A percentile compares a stretch with the other conserved stretches of the same genome.
Conservation (phyloP, 1,140 invertebrate genomes). For the Diachasmimorpha longicaudata region DNA sequence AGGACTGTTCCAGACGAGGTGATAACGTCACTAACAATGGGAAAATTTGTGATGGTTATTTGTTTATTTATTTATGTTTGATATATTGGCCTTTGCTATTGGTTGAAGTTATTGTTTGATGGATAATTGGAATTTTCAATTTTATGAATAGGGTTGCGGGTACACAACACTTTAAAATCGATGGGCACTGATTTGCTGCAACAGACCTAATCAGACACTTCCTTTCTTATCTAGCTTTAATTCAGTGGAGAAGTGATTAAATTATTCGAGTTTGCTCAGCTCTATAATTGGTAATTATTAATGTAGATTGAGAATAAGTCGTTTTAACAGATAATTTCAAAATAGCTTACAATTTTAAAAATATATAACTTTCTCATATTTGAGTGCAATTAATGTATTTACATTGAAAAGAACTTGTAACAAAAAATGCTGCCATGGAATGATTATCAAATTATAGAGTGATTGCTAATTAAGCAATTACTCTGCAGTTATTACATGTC, state of each 20-base stretch:
- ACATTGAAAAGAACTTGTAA: too few relatives aligned
- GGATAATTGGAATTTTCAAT: not conserved
- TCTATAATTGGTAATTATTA: too few relatives aligned
- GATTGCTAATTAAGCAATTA: too few relatives aligned
- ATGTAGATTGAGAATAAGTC: too few relatives aligned
- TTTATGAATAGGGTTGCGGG: not conserved
- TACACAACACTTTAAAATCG: slow-evolving; percentile 12
- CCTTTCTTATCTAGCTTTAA: slow-evolving; percentile 30
- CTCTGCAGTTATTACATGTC: too few relatives aligned
- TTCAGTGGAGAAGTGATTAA: not conserved
- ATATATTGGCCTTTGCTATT: not conserved
- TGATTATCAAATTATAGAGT: too few relatives aligned
- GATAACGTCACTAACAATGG: slow-evolving; percentile 52
- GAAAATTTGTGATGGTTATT: slow-evolving; percentile 10
- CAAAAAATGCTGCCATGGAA: too few relatives aligned
- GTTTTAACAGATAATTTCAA: too few relatives aligned
- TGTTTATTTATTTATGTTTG: not conserved
- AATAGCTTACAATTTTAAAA: too few relatives aligned
- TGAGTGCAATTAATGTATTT: too few relatives aligned
- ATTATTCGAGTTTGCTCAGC: too few relatives aligned
- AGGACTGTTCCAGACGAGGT: slow-evolving; percentile 61
- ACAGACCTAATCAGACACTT: slow-evolving; percentile 61
- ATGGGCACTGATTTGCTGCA: slow-evolving; percentile 45
- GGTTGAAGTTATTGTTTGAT: not conserved
- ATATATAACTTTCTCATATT: too few relatives aligned